Evolutionary conservation across 2,113 vertebrate genomes (phyloP), one percentile per base, ranked within the genome.

Genomic region (Centrocercus urophasianus): DNA sequence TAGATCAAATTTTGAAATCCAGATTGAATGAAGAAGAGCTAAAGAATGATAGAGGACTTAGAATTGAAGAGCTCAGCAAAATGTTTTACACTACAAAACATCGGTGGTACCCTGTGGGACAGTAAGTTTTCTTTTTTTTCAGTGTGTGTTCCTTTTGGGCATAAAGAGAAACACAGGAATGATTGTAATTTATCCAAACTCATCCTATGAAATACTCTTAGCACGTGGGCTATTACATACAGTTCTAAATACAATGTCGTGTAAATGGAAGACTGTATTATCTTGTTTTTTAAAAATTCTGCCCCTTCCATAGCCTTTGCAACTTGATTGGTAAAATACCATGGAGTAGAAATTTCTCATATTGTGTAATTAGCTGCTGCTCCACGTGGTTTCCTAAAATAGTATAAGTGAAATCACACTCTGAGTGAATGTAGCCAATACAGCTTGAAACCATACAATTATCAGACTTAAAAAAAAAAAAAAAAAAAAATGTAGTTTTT

Each of bases 31-130:
- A 96, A 59, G 97, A 98, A 38, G 86, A 97, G 56, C 86, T 98
- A 11, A 93, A 86, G 38, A 83, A 96, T 48, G 93, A 96, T 8
- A 76, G 69, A 32, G 98, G 97, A n/a, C 98, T 98, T 54, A 98
- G 98, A 76, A 98, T 98, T 43, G 99, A 99, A 93, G 98, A 99
- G 83, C 98, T 99, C 78, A 99, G 98, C 96, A 99, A 99, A 95
- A 99, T 99, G 98, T 99, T 99, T 92, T 99, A 98, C 91, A 99
- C 99, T 78, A 99, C 99, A 17, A 99, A 99, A 95, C 99, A 99
- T 92, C 98, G 98, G 15, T 99, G 99, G 99, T 99, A 99, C 96
- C 99, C 99, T 36, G 66, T 94, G 42, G 99, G 99, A 98, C 98
- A 99, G 99, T 99, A 98, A 99, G 99, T 98, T 40, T 28, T 28